These are phyloP conservation scores for Camponotus fellah DNA, from an alignment of 2,888 invertebrate species.

Conservation along the genomic window DNA sequence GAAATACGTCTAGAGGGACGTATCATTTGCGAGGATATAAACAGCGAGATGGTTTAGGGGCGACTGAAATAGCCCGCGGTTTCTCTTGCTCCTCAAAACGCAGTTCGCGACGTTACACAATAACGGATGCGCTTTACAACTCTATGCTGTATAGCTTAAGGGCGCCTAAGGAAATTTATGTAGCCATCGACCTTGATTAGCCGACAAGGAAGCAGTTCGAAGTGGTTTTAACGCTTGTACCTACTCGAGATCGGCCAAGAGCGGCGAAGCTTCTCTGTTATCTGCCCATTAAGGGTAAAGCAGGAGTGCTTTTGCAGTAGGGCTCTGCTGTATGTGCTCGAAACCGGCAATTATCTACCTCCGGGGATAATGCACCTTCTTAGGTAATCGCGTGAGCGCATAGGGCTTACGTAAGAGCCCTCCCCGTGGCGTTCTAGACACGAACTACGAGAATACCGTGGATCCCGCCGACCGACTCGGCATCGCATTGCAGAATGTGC, in stretches of 20 bases:
- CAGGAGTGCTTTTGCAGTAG: slow-evolving; percentile 1
- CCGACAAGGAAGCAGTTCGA: slow-evolving; percentile 43
- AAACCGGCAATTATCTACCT: slow-evolving; percentile 65
- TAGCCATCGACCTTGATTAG: slow-evolving; percentile 67
- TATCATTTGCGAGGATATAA: slow-evolving; percentile 3
- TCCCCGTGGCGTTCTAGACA: slow-evolving; percentile 33
- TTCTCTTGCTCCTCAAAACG: not conserved
- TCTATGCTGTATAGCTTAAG: not conserved
- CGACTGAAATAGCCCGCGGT: slow-evolving; percentile 12
- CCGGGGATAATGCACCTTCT: slow-evolving; percentile 60
- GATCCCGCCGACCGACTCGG: slow-evolving; percentile 31
- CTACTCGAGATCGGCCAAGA: not conserved
- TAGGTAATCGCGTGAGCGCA: slow-evolving; percentile 58
- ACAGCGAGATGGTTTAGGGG: slow-evolving; percentile 9
- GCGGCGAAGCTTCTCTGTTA: slow-evolving; percentile 20
- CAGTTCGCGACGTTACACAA: not conserved
- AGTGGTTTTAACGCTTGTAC: slow-evolving; percentile 51
- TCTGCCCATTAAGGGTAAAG: slow-evolving; percentile 28
- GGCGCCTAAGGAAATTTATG: slow-evolving; percentile 63
- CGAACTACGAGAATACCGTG: slow-evolving; percentile 27
- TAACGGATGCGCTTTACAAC: slow-evolving; percentile 9
- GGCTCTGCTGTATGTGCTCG: slow-evolving; percentile 41
- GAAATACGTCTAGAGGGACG: not conserved
- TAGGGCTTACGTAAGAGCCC: slow-evolving; percentile 66
- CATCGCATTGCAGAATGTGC: slow-evolving; percentile 43